Percentiles rank a stretch among this genome's conserved stretches.
Evolutionary conservation across 2,888 invertebrate species (phyloP).

Genomic region (Muscina levida): DNA sequence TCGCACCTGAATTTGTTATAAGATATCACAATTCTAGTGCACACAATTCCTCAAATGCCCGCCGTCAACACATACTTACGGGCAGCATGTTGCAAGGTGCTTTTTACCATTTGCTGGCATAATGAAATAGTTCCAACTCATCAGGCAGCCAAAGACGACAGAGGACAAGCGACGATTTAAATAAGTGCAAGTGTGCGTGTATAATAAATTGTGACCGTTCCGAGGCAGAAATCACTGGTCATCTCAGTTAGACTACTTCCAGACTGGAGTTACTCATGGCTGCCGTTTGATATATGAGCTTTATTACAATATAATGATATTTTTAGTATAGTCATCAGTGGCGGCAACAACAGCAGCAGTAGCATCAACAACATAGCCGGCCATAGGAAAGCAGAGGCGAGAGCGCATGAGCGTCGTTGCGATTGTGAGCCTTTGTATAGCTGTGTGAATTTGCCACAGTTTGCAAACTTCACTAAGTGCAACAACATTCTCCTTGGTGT

Average conservation of each 20-base stretch:
- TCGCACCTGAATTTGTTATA: slow-evolving; percentile 58
- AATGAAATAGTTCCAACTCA: slow-evolving; percentile 38
- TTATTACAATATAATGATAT: slow-evolving; percentile 63
- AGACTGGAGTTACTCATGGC: slow-evolving; percentile 3
- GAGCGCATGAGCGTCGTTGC: background rate
- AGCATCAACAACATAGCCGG: slow-evolving; percentile 42
- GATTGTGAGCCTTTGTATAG: background rate
- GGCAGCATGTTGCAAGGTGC: slow-evolving; percentile 57
- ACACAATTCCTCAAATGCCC: background rate
- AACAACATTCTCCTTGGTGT: slow-evolving; percentile 54
- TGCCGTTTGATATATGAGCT: slow-evolving; percentile 58
- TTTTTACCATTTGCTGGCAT: slow-evolving; percentile 26
- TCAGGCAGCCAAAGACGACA: slow-evolving; percentile 29
- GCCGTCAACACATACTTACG: slow-evolving; percentile 37
- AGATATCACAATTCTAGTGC: slow-evolving; percentile 26
- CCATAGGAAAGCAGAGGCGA: slow-evolving; percentile 33
- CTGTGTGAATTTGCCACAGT: background rate
- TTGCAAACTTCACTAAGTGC: slow-evolving; percentile 41
- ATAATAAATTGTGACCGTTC: slow-evolving; percentile 49
- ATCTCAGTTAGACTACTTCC: slow-evolving; percentile 16
- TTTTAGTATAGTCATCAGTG: slow-evolving; percentile 47
- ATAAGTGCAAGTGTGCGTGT: slow-evolving; percentile 54
- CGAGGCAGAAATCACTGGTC: slow-evolving; percentile 14
- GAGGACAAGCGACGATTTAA: slow-evolving; percentile 27
- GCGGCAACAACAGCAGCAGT: slow-evolving; percentile 46